phyloP scores from a whole-genome alignment of 2,113 vertebrate genomes.

The Archilochus colubris region DNA sequence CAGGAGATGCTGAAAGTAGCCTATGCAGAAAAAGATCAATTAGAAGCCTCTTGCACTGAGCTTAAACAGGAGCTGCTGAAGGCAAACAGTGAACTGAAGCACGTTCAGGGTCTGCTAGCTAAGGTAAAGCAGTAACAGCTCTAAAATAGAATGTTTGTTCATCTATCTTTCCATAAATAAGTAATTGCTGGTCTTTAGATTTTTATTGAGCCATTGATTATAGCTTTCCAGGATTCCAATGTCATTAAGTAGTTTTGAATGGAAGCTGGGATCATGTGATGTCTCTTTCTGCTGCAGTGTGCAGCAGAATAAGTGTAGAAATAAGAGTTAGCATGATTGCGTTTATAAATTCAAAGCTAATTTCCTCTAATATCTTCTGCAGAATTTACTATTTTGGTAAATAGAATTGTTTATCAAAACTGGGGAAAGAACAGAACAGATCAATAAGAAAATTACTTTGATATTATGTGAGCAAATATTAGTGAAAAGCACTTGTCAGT shows the following conservation, averaged over 20 bases:
- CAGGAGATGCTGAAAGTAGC: slow-evolving; percentile 85
- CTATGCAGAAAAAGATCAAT: slow-evolving; percentile 84
- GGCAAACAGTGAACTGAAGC: slow-evolving; percentile 82
- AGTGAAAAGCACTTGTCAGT: not conserved
- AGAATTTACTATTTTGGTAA: not conserved
- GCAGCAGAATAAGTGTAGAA: not conserved
- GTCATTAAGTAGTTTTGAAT: not conserved
- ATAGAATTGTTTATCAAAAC: not conserved
- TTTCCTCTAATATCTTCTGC: not conserved
- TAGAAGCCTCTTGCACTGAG: slow-evolving; percentile 83
- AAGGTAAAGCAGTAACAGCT: slow-evolving; percentile 80
- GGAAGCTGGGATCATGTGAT: not conserved
- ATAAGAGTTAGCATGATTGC: not conserved
- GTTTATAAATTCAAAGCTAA: not conserved
- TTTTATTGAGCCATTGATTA: not conserved
- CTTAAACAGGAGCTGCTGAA: slow-evolving; percentile 87
- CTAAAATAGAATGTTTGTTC: not conserved
- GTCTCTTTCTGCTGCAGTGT: not conserved
- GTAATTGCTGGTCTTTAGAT: not conserved
- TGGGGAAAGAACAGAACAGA: not conserved
- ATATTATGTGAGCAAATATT: not conserved
- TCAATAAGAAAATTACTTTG: not conserved
- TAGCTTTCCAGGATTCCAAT: not conserved
- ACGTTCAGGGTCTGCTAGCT: slow-evolving; percentile 75
- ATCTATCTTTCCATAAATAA: not conserved